Percentiles rank a stretch among this genome's conserved stretches.
phyloP scores from a whole-genome alignment of 2,888 invertebrate genomes.

The Gandaritis pyraliata region DNA sequence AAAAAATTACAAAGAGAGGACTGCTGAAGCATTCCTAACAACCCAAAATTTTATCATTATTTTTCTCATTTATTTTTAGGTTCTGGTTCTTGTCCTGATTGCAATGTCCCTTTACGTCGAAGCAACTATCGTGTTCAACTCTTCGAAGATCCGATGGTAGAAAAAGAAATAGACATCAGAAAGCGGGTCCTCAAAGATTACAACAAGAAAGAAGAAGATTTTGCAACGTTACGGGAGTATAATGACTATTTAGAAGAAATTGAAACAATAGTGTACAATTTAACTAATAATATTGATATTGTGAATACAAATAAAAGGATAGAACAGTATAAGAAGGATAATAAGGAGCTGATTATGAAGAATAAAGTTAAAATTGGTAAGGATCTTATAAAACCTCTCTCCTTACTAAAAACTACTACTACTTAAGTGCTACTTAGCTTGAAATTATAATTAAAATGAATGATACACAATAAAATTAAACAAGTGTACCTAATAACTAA shows the following conservation, averaged over 20 bases:
- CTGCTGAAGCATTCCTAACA: too few species aligned
- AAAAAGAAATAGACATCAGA: constrained; percentile 98
- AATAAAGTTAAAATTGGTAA: constrained; percentile 89
- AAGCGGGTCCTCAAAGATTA: constrained; percentile 94
- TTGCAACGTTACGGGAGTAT: constrained; percentile 91
- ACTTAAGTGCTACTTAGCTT: too few species aligned
- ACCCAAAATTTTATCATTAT: too few species aligned
- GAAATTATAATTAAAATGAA: too few species aligned
- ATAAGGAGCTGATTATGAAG: constrained; percentile 92
- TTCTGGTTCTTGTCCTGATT: constrained; percentile 97
- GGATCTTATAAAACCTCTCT: constrained; percentile 10
- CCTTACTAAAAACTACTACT: too few species aligned
- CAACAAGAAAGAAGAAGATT: constrained; percentile 98
- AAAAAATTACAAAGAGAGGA: too few species aligned
- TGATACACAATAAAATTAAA: too few species aligned
- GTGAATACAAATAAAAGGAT: constrained; percentile 95
- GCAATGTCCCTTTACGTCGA: constrained; percentile 93
- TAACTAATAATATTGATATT: constrained; percentile 95
- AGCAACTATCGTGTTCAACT: constrained; percentile 97
- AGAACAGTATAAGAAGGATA: constrained; percentile 95
- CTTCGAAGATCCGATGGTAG: constrained; percentile 98
- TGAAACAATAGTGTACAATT: constrained; percentile 95
- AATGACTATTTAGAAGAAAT: constrained; percentile 99
- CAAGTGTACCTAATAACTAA: too few species aligned
- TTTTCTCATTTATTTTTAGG: constrained; percentile 75